Base-by-base conservation (phyloP, 2,113 vertebrate species). In the Myotis davidii region DNA sequence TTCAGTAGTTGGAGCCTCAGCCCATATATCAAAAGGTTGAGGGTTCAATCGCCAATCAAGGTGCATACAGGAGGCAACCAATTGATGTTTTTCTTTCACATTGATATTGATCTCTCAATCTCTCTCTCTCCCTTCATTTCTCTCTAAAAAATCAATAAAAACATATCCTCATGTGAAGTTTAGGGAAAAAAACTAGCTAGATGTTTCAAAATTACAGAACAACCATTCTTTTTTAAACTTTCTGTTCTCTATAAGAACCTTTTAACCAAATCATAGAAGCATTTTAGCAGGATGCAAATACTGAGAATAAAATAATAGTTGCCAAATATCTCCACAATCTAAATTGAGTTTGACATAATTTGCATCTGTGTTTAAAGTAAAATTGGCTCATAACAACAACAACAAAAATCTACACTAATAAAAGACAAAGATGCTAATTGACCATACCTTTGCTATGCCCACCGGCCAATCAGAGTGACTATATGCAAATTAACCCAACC, bases 191-290 rank as follows among this genome's bases (percentile, higher is more conserved):
- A n/a, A 32, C 27, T 27, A 95, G 42, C 61, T 90, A 42, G 50
- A 94, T 92, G 48, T 88, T 95, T 94, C 56, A 72, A 42, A 94
- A 88, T 23, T 42, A 42, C 2, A 92, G 37, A 32, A 78, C 27
- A 64, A 34, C 1, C 73, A 85, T 42, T 72, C 69, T 59, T 87
- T 90, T 94, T 92, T 11, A 52, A 95, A 84, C 4, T 72, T 91
- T 77, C 39, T 90, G 21, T 85, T 94, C 48, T 64, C 20, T 70
- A 0, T 34, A 73, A 85, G 39, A 96, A 69, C 5, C 29, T 90
- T 69, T 79, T 83, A 73, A 25, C 59, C 59, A 74, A 79, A 39
- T 88, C 18, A 70, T 48, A 81, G 85, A 84, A 45, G 2, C 34
- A 81, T 91, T 42, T 90, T 59, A 88, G 64, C 12, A 89, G 7